These are phyloP conservation scores for Syngnathus floridae DNA, from an alignment of 2,113 vertebrate genomes.

Conservation along the genomic window DNA sequence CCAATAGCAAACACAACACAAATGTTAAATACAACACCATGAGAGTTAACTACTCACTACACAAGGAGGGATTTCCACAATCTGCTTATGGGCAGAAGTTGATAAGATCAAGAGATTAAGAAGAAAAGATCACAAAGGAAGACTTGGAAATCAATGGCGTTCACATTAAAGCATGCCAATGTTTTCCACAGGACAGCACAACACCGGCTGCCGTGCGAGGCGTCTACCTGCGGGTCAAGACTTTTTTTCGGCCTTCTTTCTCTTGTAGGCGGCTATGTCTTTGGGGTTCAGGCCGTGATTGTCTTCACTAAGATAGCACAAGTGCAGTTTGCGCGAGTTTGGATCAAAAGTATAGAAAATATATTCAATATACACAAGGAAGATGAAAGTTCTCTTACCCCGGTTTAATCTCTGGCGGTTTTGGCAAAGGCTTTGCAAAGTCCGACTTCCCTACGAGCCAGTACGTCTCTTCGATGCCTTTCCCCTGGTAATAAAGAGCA, in stretches of 20 bases:
- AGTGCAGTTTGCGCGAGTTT: conserved; percentile 22
- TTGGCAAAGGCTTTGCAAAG: conserved; percentile 81
- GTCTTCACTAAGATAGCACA: conserved; percentile 74
- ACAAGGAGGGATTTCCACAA: conserved; percentile 24
- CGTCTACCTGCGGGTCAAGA: conserved; percentile 72
- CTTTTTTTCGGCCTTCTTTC: conserved; percentile 79
- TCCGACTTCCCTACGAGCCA: conserved; percentile 83
- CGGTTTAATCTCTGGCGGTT: conserved; percentile 79
- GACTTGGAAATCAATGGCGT: conserved; percentile 11
- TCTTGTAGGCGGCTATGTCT: conserved; percentile 80
- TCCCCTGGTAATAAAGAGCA: conserved; percentile 70
- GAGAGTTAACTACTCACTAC: conserved; percentile 17
- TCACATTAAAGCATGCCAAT: not conserved
- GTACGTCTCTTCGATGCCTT: conserved; percentile 87
- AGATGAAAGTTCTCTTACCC: conserved; percentile 61
- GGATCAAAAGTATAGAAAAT: not conserved
- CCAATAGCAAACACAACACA: not conserved
- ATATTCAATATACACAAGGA: not conserved
- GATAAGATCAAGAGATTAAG: conserved; percentile 56
- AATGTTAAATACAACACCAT: not conserved
- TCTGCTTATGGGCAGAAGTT: conserved; percentile 45
- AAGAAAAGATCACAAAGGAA: conserved; percentile 25
- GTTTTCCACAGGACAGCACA: conserved; percentile 35
- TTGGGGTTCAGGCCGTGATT: conserved; percentile 79
- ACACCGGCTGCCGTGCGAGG: conserved; percentile 43